These are phyloP conservation scores for Lithosia quadra DNA, from an alignment of 2,888 invertebrate genomes.

Conservation along the genomic window DNA sequence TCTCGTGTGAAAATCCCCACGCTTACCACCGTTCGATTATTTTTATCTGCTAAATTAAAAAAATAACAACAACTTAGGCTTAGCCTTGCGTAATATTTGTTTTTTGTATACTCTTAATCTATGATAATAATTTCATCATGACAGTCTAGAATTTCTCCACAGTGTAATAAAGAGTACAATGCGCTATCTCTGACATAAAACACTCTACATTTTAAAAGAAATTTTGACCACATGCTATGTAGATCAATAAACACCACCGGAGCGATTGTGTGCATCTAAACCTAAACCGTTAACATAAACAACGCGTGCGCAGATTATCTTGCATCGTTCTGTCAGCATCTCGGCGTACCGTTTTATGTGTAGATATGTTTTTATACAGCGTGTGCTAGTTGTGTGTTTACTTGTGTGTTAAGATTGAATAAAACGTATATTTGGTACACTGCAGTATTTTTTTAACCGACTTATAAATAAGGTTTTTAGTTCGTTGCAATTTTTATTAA, in stretches of 20 bases:
- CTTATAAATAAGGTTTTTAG: neutral
- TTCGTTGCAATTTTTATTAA: neutral
- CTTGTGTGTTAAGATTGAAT: conserved; percentile 19
- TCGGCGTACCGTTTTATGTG: conserved; percentile 17
- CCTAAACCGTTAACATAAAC: conserved; percentile 37
- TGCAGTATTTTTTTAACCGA: neutral
- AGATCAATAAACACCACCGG: conserved; percentile 27
- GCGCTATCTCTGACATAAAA: conserved; percentile 10
- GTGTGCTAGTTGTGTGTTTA: conserved; percentile 26
- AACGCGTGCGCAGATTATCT: conserved; percentile 50
- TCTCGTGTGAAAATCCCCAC: too few species aligned
- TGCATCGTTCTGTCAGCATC: conserved; percentile 52
- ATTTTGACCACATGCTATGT: conserved; percentile 11
- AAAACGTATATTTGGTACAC: neutral
- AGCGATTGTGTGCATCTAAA: conserved; percentile 24
- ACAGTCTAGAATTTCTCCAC: too few species aligned
- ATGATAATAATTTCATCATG: neutral
- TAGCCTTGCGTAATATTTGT: neutral
- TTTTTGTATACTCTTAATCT: neutral
- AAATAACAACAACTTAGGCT: too few species aligned
- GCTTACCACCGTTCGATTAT: too few species aligned
- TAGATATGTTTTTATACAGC: conserved; percentile 42
- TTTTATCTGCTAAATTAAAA: too few species aligned
- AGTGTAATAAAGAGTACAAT: neutral
- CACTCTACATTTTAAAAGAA: conserved; percentile 4